These are phyloP conservation scores for Anser brachyrhynchus DNA, from an alignment of 2,113 vertebrate genomes.

Conservation along the genomic window DNA sequence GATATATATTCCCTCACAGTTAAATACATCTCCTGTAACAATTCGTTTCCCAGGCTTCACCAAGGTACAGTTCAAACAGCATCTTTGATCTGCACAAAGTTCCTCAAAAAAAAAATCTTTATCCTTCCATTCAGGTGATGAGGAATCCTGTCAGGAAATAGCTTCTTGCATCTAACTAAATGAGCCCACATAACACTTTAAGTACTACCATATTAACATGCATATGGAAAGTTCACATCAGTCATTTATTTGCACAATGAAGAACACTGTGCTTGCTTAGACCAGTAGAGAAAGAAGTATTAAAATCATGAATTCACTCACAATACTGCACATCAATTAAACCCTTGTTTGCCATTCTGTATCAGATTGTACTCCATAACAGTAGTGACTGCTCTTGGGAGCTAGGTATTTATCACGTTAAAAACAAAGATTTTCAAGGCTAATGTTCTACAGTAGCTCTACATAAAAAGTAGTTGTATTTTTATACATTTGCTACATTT, in stretches of 20 bases:
- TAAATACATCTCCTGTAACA: background rate
- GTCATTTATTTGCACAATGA: background rate
- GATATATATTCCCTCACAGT: background rate
- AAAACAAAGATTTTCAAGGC: slow-evolving; percentile 12
- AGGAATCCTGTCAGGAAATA: background rate
- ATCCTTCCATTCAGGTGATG: background rate
- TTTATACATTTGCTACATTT: slow-evolving; percentile 34
- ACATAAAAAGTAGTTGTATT: background rate
- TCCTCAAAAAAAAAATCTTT: background rate
- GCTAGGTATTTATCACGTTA: background rate
- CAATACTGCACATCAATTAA: background rate
- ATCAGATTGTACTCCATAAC: background rate
- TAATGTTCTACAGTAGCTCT: background rate
- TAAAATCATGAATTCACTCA: background rate
- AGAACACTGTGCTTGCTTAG: background rate
- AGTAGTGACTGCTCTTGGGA: slow-evolving; percentile 5
- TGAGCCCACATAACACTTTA: background rate
- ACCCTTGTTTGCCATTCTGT: slow-evolving; percentile 1
- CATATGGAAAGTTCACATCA: background rate
- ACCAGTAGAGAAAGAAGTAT: background rate
- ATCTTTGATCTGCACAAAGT: background rate
- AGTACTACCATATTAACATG: background rate
- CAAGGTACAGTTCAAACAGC: background rate
- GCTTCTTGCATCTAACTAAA: background rate
- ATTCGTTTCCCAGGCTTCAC: slow-evolving; percentile 27